Evolutionary conservation across 2,888 invertebrate genomes (phyloP).

Genomic region (Anaspis maculata): DNA sequence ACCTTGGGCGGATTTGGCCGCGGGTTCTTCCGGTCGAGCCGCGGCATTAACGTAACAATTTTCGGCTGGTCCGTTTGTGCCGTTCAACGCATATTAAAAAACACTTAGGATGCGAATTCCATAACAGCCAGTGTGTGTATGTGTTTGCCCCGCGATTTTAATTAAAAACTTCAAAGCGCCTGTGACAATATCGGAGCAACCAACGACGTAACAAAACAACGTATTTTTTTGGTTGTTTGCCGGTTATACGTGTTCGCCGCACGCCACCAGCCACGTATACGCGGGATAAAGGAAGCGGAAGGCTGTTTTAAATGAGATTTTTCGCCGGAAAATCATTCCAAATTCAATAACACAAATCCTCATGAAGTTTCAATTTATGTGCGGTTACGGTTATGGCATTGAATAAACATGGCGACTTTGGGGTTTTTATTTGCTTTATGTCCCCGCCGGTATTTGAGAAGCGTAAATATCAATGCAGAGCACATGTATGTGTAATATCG

Average conservation of each 20-base stretch:
- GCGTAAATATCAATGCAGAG: background rate
- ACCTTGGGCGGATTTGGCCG: too few relatives aligned
- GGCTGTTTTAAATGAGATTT: conserved; percentile 12
- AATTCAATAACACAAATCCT: conserved; percentile 15
- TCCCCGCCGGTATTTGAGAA: conserved; percentile 2
- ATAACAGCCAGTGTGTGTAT: too few relatives aligned
- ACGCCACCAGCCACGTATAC: too few relatives aligned
- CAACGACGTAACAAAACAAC: too few relatives aligned
- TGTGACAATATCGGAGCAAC: background rate
- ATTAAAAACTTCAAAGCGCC: background rate
- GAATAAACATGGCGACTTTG: conserved; percentile 14
- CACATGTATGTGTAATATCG: too few relatives aligned
- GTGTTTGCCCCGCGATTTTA: background rate
- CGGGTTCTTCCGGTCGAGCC: too few relatives aligned
- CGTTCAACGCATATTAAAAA: too few relatives aligned
- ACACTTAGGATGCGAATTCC: too few relatives aligned
- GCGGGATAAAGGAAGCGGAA: background rate
- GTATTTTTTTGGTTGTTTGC: too few relatives aligned
- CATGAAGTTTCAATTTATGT: conserved; percentile 14
- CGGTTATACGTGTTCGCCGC: too few relatives aligned
- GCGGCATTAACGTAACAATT: too few relatives aligned
- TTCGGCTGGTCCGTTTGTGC: too few relatives aligned
- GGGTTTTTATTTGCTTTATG: conserved; percentile 11
- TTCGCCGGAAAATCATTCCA: conserved; percentile 11
- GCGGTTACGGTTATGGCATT: conserved; percentile 12